Evolutionary conservation across 2,888 invertebrate species (phyloP).

Genomic region (Herminia tarsipennalis): DNA sequence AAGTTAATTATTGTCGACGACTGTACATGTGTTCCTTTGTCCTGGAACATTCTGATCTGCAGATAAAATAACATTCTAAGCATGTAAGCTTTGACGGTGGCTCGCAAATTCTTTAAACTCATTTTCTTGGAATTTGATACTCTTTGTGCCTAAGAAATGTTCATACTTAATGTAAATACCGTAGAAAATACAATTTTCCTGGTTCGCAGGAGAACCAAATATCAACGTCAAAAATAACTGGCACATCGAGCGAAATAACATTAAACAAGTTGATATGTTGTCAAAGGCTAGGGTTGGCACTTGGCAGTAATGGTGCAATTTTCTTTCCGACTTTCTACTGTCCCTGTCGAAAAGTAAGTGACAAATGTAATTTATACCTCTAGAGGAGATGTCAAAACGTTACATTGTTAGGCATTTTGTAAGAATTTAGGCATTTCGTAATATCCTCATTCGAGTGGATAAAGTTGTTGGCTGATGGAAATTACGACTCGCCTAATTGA

Average conservation of each 20-base stretch:
- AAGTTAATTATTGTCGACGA: constrained; percentile 53
- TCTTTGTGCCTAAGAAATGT: not conserved
- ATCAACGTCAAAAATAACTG: constrained; percentile 3
- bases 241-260: not conserved
- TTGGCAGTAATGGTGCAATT: constrained; percentile 1
- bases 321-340: constrained; percentile 2
- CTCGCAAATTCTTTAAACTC: too few relatives aligned
- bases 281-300: not conserved
- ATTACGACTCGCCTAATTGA: not conserved
- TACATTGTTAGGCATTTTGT: constrained; percentile 4
- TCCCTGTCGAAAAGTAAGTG: constrained; percentile 5
- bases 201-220: not conserved
- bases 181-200: not conserved
- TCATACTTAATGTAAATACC: not conserved
- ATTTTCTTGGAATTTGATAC: too few relatives aligned
- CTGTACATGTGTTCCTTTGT: constrained; percentile 25
- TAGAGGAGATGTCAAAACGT: constrained; percentile 2
- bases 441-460: not conserved
- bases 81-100: too few relatives aligned
- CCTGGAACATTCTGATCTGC: too few relatives aligned
- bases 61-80: too few relatives aligned
- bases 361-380: constrained; percentile 7
- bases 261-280: constrained; percentile 6
- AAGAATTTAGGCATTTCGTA: not conserved
- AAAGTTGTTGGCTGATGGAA: not conserved